These are phyloP conservation scores for Falcaria lacertinaria DNA, from an alignment of 2,888 invertebrate genomes.

Conservation along the genomic window DNA sequence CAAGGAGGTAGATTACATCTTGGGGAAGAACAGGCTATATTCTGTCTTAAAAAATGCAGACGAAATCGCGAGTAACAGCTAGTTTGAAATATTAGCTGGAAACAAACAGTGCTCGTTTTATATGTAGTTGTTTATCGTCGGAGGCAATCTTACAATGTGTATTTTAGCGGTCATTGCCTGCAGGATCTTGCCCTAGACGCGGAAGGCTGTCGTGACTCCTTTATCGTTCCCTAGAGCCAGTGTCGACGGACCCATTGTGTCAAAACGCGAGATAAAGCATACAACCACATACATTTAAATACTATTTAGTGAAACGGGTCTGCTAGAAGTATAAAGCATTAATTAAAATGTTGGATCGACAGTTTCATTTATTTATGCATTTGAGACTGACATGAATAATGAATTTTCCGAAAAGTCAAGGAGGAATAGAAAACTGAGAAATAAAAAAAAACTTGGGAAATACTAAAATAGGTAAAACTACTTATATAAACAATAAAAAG, in stretches of 20 bases:
- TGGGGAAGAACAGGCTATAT: no score
- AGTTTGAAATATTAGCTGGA: not conserved
- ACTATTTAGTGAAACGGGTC: not conserved
- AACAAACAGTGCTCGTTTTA: not conserved
- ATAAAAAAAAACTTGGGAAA: no score
- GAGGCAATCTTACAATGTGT: not conserved
- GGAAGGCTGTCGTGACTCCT: conserved; percentile 55
- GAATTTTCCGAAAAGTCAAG: no score
- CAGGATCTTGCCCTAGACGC: conserved; percentile 22
- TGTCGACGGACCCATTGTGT: conserved; percentile 30
- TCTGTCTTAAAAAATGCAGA: no score
- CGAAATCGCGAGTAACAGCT: not conserved
- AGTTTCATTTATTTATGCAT: no score
- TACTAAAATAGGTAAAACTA: no score
- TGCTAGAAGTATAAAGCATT: no score
- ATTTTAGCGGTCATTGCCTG: not conserved
- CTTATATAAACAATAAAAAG: no score
- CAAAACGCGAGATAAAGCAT: conserved; percentile 27
- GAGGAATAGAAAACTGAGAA: no score
- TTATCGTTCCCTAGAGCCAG: conserved; percentile 25
- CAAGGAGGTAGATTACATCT: no score
- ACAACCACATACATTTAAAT: not conserved
- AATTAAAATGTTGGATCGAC: no score
- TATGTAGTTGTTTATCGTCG: not conserved
- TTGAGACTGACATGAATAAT: no score